Percentiles rank a stretch among this genome's conserved stretches.
phyloP scores from a whole-genome alignment of 2,888 invertebrate species.

The Andrena flavipes region DNA sequence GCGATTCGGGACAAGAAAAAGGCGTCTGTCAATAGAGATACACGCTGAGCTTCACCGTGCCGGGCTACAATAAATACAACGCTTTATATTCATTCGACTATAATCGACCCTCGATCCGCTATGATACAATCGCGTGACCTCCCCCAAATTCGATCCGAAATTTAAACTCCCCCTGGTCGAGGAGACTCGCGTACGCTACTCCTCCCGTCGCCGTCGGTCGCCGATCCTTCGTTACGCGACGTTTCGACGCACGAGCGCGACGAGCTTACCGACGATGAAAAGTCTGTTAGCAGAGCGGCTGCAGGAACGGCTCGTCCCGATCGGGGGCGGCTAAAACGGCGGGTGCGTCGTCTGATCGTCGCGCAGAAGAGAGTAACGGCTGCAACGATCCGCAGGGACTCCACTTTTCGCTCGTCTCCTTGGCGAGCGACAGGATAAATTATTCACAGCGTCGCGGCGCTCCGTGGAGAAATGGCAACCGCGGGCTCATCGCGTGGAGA shows the following conservation, averaged over 20 bases:
- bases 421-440: constrained; percentile 17
- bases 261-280: too few relatives aligned
- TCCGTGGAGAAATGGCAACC: background rate
- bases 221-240: too few relatives aligned
- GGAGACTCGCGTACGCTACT: too few relatives aligned
- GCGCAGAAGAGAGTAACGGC: too few relatives aligned
- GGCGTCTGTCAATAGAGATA: background rate
- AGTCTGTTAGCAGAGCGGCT: too few relatives aligned
- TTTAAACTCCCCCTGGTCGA: too few relatives aligned
- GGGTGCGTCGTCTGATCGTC: too few relatives aligned
- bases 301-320: too few relatives aligned
- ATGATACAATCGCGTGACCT: constrained; percentile 22
- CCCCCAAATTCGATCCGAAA: background rate
- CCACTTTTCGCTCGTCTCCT: background rate
- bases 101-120: constrained; percentile 29
- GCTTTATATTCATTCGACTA: constrained; percentile 40
- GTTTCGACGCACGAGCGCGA: too few relatives aligned
- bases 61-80: constrained; percentile 68
- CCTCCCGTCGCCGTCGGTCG: too few relatives aligned
- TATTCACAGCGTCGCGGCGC: constrained; percentile 39
- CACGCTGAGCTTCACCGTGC: constrained; percentile 15
- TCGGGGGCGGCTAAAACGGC: too few relatives aligned
- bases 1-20: constrained; percentile 11
- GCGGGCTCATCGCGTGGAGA: background rate
- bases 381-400: too few relatives aligned